Evolutionary conservation across 2,113 vertebrate species (phyloP), one percentile per base, ranked within the genome.

Genomic region (Stomatorhinus ivindoensis): DNA sequence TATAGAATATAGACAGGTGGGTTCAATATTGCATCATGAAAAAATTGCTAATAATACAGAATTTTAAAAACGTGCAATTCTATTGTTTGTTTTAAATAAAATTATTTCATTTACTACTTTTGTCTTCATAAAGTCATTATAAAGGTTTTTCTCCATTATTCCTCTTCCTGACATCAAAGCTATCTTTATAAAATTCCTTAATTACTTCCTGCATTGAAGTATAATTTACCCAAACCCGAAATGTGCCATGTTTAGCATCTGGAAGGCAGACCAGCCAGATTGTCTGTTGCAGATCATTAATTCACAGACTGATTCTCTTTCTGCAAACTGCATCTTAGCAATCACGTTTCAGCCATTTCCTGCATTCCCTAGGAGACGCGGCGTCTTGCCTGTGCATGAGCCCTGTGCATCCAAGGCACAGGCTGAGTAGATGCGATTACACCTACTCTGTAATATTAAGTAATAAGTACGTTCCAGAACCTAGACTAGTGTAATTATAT

Each of bases 301-400:
- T 89, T 90, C 76, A 69, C 85, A 46, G 87, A 91, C 82, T 88
- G 47, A 88, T 88, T 83, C 21, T 35, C 65, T 51, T 80, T 90
- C 69, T 27, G 90, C 73, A 89, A 89, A 87, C 35, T 2, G 10
- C 73, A 19, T 73, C 88, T 55, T 42, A 47, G 24, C 17, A 51
- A 73, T 47, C 48, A 8, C 42, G 17, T 42, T 44, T n/a, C 44
- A 47, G 82, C 19, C 42, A 47, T 89, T 90, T 89, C 76, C 46
- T 87, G 50, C 87, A 61, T 42, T 80, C 73, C 88, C 13, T 17
- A 42, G 88, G 85, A 73, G 86, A 89, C 69, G 89, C 86, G 83
- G 73, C 27, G 47, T 82, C 87, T 73, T 89, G 87, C 90, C 88
- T 90, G 69, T 83, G 87, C 89, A 88, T 90, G 87, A 44, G 31